Conservation (phyloP, 2,113 vertebrate genomes). For the Microtus montanus region DNA sequence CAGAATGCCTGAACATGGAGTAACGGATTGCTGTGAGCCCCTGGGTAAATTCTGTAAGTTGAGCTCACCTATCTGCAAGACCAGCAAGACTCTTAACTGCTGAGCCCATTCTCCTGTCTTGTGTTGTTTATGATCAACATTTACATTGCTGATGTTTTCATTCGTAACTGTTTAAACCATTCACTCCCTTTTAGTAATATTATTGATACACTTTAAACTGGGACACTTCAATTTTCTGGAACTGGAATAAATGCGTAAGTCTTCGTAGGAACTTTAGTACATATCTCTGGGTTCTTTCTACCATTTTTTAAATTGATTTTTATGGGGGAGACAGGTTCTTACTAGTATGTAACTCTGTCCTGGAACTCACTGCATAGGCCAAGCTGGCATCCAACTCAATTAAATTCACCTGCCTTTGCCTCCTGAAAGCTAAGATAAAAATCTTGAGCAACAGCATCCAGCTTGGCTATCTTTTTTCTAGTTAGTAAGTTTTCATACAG, state of each 20-base stretch:
- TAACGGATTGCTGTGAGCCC: too few species aligned
- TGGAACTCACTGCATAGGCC: background rate
- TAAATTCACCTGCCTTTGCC: background rate
- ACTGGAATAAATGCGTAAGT: background rate
- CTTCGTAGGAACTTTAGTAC: background rate
- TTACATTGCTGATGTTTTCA: background rate
- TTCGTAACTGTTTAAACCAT: background rate
- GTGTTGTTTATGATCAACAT: background rate
- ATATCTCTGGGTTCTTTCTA: background rate
- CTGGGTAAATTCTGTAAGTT: too few species aligned
- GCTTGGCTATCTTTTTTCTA: background rate
- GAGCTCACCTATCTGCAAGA: background rate
- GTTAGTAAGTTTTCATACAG: background rate
- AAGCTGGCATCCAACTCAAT: background rate
- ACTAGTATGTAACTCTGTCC: background rate
- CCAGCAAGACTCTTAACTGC: background rate
- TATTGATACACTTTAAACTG: background rate
- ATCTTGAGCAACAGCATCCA: background rate
- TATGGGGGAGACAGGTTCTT: background rate
- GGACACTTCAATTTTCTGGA: background rate
- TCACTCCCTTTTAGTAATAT: background rate
- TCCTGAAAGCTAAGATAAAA: background rate
- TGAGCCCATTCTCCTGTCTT: background rate
- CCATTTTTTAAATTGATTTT: background rate
- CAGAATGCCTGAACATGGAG: too few species aligned